A percentile compares a stretch with the other conserved stretches of the same genome.
Evolutionary conservation across 2,113 vertebrate genomes (phyloP).

Genomic region (Alligator sinensis): DNA sequence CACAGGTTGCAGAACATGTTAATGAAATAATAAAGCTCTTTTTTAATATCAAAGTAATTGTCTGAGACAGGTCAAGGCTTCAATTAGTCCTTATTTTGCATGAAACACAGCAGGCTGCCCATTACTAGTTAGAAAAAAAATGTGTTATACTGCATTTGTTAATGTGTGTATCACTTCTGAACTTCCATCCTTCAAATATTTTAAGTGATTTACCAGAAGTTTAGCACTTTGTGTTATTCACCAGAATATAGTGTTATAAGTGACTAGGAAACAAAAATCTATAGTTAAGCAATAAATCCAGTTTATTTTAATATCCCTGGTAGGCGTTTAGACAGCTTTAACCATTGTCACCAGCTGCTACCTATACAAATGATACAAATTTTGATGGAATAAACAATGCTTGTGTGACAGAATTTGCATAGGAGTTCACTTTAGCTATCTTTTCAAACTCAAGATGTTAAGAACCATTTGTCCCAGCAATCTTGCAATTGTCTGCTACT

Average conservation of each 20-base stretch:
- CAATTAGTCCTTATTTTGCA: neutral
- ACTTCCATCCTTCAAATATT: neutral
- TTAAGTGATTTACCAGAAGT: neutral
- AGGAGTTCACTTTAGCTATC: conserved; percentile 12
- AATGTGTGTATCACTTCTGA: neutral
- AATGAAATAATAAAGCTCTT: neutral
- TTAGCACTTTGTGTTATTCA: neutral
- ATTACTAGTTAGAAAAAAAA: neutral
- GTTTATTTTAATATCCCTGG: neutral
- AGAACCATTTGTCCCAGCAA: conserved; percentile 10
- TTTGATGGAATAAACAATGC: conserved; percentile 19
- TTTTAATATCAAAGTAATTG: neutral
- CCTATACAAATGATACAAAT: neutral
- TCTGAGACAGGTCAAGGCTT: neutral
- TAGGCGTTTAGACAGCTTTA: neutral
- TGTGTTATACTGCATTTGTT: neutral
- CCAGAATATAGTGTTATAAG: neutral
- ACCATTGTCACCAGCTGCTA: conserved; percentile 19
- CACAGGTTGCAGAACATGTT: neutral
- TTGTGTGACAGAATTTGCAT: conserved; percentile 20
- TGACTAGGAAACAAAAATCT: neutral
- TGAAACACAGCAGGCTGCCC: neutral
- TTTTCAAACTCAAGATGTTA: neutral
- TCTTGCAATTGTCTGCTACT: conserved; percentile 37
- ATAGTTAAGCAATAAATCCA: neutral